Evolutionary conservation across 2,888 invertebrate species (phyloP), one percentile per base, ranked within the genome.

Genomic region (Agelastica alni): DNA sequence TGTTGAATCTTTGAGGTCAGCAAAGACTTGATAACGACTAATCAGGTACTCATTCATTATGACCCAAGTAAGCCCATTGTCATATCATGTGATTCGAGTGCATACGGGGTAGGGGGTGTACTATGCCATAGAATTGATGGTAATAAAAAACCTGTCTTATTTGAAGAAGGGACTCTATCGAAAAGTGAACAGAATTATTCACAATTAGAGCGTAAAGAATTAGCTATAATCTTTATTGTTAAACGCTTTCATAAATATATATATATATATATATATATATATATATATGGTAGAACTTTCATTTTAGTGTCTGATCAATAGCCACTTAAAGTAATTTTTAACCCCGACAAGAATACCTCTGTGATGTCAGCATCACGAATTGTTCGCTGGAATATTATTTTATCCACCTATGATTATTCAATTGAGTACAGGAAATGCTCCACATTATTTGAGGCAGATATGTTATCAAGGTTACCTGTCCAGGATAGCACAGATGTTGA

Each of bases 281-380:
- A n/a, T n/a, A n/a, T n/a, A n/a, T n/a, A n/a, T n/a, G n/a, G n/a
- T n/a, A n/a, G n/a, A n/a, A n/a, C n/a, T n/a, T n/a, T n/a, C n/a
- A n/a, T n/a, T n/a, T n/a, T n/a, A n/a, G n/a, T n/a, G n/a, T 53
- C 58, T 9, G 57, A 57, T 47, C 58, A 62, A 32, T 51, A 58
- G 42, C 56, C 57, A 6, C 43, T 59, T 17, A 39, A 54, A 54
- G 32, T 58, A 14, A 53, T 59, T 32, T 63, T 63, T 46, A 57
- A 47, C 16, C 53, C 46, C 36, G 52, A 51, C 39, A 49, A 41
- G 3, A 45, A 30, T 18, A 55, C 58, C 26, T 48, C 56, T 30
- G 28, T 41, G 7, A 47, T 22, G 22, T 22, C 22, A 7, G 4
- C 22, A 22, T 22, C 22, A 5, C 4, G 22, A 22, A 22, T 22